A percentile compares a stretch with the other conserved stretches of the same genome.
phyloP scores from a whole-genome alignment of 2,797 vertebrate species.

The Thamnophis elegans region DNA sequence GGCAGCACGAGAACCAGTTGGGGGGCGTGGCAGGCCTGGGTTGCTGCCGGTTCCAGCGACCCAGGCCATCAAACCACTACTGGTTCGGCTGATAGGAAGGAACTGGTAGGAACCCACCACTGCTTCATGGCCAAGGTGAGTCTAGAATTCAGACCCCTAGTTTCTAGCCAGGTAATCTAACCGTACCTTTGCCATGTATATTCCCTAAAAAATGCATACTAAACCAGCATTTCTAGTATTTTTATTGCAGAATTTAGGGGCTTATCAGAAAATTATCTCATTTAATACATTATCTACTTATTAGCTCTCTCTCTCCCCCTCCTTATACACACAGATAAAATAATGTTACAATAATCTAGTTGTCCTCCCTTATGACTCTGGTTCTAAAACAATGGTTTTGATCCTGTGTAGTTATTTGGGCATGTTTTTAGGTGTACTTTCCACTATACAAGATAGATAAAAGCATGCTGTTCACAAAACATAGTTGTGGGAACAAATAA shows the following conservation, averaged over 20 bases:
- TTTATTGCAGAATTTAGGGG: neutral
- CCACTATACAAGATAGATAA: neutral
- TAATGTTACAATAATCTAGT: neutral
- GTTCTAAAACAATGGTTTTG: neutral
- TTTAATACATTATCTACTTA: neutral
- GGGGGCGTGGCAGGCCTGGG: too few species aligned
- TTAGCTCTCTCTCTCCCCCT: neutral
- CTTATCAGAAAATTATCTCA: neutral
- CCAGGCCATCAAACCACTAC: too few species aligned
- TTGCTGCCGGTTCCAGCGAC: too few species aligned
- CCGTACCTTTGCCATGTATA: neutral
- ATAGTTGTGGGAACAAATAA: neutral
- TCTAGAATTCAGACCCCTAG: neutral
- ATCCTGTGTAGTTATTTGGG: neutral
- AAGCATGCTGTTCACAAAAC: neutral
- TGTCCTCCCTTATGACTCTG: too few species aligned
- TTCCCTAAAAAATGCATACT: neutral
- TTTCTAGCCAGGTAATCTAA: neutral
- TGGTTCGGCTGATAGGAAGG: too few species aligned
- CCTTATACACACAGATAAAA: neutral
- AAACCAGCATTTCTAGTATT: neutral
- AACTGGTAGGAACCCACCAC: too few species aligned
- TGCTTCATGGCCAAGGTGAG: neutral
- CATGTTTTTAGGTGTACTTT: neutral
- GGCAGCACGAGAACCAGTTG: too few species aligned